Evolutionary conservation across 2,113 vertebrate genomes (phyloP).

Genomic region (Drymodes brunneopygia): DNA sequence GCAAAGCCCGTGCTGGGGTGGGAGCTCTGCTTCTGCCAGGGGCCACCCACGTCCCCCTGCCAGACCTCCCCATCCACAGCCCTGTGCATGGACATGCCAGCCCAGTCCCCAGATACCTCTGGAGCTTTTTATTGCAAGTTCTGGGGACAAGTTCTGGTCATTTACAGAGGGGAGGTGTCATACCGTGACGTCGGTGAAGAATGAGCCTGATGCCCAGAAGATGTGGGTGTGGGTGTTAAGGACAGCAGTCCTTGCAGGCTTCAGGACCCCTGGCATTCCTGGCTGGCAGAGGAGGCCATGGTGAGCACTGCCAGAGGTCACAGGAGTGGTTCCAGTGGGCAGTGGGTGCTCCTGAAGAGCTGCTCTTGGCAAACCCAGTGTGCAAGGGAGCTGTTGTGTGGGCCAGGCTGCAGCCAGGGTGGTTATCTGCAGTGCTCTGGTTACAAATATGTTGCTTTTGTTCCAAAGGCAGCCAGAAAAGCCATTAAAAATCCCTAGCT

Average conservation of each 20-base stretch:
- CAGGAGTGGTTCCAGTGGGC: not conserved
- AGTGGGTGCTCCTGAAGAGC: not conserved
- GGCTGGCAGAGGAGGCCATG: not conserved
- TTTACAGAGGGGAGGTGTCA: not conserved
- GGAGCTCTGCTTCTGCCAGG: not conserved
- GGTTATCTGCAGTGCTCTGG: not conserved
- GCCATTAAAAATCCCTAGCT: not conserved
- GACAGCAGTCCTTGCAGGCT: not conserved
- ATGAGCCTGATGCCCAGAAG: not conserved
- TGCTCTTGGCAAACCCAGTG: not conserved
- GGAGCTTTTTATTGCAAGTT: not conserved
- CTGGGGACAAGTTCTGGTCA: accelerated
- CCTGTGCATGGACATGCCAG: accelerated
- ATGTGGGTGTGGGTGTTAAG: not conserved
- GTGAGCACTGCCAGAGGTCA: not conserved
- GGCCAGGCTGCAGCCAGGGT: not conserved
- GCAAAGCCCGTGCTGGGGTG: accelerated
- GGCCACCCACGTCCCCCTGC: accelerated
- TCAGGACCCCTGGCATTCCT: not conserved
- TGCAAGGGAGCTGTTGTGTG: not conserved
- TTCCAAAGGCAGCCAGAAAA: not conserved
- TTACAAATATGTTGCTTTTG: not conserved
- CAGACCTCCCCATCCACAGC: not conserved
- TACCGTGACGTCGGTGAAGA: accelerated
- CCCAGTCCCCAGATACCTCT: not conserved